Percentiles rank a stretch among this genome's conserved stretches.
These are phyloP conservation scores for Stenopsyche tienmushanensis DNA, from an alignment of 1,140 invertebrate species.

Conservation along the genomic window DNA sequence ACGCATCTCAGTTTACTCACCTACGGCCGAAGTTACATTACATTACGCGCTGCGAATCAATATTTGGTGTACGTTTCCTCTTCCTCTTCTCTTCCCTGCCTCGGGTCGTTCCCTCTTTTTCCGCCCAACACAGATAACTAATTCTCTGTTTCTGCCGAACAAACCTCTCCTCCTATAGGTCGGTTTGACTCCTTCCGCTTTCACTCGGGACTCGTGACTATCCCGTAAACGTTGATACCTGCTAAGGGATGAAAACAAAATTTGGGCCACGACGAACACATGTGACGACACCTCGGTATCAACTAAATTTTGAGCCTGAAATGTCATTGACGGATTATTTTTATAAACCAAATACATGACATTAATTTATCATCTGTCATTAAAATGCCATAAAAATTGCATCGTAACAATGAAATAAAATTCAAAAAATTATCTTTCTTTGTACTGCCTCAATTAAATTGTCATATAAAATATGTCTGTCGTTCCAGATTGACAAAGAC, in stretches of 20 bases:
- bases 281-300: background rate
- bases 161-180: conserved; percentile 32
- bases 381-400: no score
- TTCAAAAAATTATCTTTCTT: no score
- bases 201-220: conserved; percentile 6
- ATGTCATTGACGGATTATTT: no score
- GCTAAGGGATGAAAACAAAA: background rate
- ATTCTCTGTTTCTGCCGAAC: conserved; percentile 19
- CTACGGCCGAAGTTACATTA: conserved; percentile 33
- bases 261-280: background rate
- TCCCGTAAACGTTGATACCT: conserved; percentile 3
- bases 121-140: conserved; percentile 1
- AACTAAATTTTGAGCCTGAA: no score
- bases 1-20: background rate
- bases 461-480: background rate
- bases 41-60: conserved; percentile 41
- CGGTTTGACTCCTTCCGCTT: conserved; percentile 32
- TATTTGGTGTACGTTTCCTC: conserved; percentile 36
- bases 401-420: no score
- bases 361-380: no score
- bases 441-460: background rate
- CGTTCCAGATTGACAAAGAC: no score
- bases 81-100: conserved; percentile 15
- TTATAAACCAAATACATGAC: no score
- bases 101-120: conserved; percentile 6